Evolutionary conservation across 2,113 vertebrate genomes (phyloP), one percentile per base, ranked within the genome.

Genomic region (Apteryx owenii): DNA sequence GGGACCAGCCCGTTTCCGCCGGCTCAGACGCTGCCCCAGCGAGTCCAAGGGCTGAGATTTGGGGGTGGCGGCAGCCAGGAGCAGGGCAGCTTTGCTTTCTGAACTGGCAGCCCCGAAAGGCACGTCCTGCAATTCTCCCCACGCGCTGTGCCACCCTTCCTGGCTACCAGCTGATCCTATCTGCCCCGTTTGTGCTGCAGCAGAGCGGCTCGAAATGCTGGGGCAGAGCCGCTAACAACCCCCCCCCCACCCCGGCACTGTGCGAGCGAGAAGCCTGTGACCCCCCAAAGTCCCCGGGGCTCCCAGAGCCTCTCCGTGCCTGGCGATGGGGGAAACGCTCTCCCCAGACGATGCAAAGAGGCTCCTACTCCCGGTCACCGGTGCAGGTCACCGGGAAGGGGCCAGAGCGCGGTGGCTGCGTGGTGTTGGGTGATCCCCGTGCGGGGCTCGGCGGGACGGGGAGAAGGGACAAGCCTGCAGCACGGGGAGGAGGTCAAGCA

Each of bases 91-190:
- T 95, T 97, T 95, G 83, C 15, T 65, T 77, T 9, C 68, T 28
- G 13, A 36, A 70, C 66, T 69, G 3, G 9, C 65, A 61, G 31
- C 91, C 73, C 17, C 0, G 4, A 65, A 46, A 91, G 89, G 98
- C 98, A 98, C 93, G 97, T 98, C 98, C 98, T 98, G 98, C 97
- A 88, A 98, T 98, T 98, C 98, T 98, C 98, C 93, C 93, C 51
- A 61, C 40, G 90, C 76, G 89, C 97, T 33, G 91, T 98, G 97
- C 98, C 98, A 98, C 98, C 98, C 98, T 98, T 98, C 98, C 98
- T 98, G 98, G 97, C 96, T 48, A 88, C 96, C 64, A 89, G 94
- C 77, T 22, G 95, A 98, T 97, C 95, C 98, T 98, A 97, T 98
- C 98, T 93, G 81, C 83, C 85, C 72, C 48, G 10, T 71, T 51